phyloP scores from a whole-genome alignment of 2,113 vertebrate genomes.

The Sigmodon hispidus region DNA sequence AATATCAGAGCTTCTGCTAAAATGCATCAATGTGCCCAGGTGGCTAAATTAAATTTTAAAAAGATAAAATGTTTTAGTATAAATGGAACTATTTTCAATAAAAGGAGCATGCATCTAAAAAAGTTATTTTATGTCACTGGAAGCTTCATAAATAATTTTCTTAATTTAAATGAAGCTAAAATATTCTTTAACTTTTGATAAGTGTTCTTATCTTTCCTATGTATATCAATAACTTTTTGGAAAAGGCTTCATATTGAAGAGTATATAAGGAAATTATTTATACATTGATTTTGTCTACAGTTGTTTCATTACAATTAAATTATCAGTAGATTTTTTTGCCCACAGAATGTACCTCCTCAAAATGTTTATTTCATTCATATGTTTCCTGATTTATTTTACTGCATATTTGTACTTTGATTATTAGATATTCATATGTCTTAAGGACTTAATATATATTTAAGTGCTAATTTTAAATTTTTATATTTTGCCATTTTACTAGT shows the following conservation, averaged over 20 bases:
- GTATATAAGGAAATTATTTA: background rate
- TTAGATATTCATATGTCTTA: background rate
- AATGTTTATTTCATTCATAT: background rate
- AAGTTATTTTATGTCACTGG: background rate
- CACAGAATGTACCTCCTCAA: background rate
- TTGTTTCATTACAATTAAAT: background rate
- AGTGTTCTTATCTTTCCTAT: background rate
- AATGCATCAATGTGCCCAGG: background rate
- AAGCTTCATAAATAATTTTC: background rate
- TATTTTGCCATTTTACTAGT: background rate
- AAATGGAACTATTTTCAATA: background rate
- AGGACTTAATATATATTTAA: background rate
- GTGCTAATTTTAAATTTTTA: background rate
- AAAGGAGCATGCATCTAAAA: background rate
- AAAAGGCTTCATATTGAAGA: background rate
- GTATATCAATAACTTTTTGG: background rate
- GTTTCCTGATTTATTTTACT: background rate
- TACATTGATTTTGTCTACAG: background rate
- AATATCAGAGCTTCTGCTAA: fast-evolving
- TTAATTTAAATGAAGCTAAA: background rate
- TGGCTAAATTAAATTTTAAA: background rate
- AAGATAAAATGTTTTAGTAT: background rate
- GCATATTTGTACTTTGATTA: background rate
- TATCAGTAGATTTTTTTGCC: background rate
- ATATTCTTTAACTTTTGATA: background rate